A percentile compares a stretch with the other conserved stretches of the same genome.
These are phyloP conservation scores for Drosophila navojoa DNA, from an alignment of 1,140 invertebrate species.

Conservation along the genomic window DNA sequence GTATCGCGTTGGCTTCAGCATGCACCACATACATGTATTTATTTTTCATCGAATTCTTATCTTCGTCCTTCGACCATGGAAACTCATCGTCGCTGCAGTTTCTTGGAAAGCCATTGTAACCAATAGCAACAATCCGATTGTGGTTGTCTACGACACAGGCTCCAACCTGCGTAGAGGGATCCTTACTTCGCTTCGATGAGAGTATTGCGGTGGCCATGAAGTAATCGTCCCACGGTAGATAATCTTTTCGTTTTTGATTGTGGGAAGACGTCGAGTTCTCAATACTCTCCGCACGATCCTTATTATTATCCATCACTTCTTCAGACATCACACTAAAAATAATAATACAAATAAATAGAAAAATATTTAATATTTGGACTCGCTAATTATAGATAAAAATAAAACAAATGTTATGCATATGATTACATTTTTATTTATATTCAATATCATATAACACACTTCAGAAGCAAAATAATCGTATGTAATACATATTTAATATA, in stretches of 20 bases:
- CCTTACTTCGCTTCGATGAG: conserved; percentile 94
- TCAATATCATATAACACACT: conserved; percentile 55
- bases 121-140: conserved; percentile 96
- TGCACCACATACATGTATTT: conserved; percentile 98
- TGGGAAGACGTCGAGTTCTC: not conserved
- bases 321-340: conserved; percentile 48
- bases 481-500: conserved; percentile 62
- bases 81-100: conserved; percentile 95
- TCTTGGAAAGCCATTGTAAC: conserved; percentile 97
- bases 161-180: conserved; percentile 96
- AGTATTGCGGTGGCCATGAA: conserved; percentile 95
- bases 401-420: not conserved
- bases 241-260: conserved; percentile 54
- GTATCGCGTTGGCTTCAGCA: conserved; percentile 98
- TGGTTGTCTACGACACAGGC: conserved; percentile 95
- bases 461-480: conserved; percentile 52
- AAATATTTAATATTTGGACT: not conserved
- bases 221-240: conserved; percentile 91
- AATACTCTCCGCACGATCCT: not conserved
- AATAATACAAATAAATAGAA: not conserved
- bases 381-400: not conserved
- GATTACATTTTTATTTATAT: conserved; percentile 65
- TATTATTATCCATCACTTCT: not conserved
- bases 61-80: conserved; percentile 90
- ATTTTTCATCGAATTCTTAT: conserved; percentile 86